Percentiles rank a stretch among this genome's conserved stretches.
phyloP scores from a whole-genome alignment of 2,113 vertebrate species.

The Orthonyx spaldingii region DNA sequence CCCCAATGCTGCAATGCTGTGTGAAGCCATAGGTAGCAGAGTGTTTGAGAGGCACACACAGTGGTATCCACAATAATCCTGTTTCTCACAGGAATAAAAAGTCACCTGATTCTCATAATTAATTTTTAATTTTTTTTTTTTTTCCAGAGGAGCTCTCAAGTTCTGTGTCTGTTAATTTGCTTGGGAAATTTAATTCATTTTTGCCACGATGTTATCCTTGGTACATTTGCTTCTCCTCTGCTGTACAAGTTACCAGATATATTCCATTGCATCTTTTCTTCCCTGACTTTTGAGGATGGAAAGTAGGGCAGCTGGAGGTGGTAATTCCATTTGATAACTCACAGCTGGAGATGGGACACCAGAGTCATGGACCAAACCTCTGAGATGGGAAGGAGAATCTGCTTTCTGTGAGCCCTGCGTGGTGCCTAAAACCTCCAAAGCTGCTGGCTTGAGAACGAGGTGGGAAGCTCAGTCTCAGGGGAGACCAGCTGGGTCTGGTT shows the following conservation, averaged over 20 bases:
- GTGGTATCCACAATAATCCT: background rate
- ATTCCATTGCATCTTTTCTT: background rate
- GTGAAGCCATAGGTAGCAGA: background rate
- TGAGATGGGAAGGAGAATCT: background rate
- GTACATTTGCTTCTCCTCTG: background rate
- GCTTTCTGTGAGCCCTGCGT: background rate
- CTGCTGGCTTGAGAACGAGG: background rate
- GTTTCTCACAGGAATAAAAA: background rate
- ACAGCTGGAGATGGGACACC: background rate
- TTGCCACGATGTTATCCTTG: background rate
- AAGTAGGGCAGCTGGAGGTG: background rate
- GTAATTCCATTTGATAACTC: background rate
- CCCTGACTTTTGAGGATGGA: background rate
- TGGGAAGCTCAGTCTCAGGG: background rate
- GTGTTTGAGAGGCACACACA: background rate
- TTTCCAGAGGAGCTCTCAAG: background rate
- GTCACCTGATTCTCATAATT: background rate
- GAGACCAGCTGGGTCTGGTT: background rate
- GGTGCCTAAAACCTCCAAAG: background rate
- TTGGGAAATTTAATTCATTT: background rate
- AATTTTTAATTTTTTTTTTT: no score
- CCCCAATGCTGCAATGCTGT: background rate
- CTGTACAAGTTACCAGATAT: background rate
- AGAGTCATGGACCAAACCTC: background rate
- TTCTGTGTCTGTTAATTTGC: background rate